Base-by-base conservation (phyloP, 2,888 invertebrate species). In the Papilio elwesi region DNA sequence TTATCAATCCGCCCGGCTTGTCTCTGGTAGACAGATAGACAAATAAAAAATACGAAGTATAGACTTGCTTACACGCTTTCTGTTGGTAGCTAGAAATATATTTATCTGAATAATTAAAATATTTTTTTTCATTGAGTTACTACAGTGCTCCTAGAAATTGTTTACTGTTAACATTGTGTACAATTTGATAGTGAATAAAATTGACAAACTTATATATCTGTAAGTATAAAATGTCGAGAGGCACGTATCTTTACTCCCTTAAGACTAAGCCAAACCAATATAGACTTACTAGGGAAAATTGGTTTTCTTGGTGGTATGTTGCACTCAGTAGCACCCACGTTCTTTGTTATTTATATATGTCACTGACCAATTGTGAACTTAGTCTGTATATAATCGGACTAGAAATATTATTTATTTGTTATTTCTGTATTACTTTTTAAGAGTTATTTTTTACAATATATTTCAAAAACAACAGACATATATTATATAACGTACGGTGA, bases 251-350 rank as follows among this genome's bases (percentile, higher is more conserved):
- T 16, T 47, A 47, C 15, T 63, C 63, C 63, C 63, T 63, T 16
- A 48, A 63, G 63, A 11, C 63, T 63, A 12, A 63, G 47, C 16
- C 16, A 63, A 43, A 62, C n/a, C 16, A 10, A 48, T 63, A 63
- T 48, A 63, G 63, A 43, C 16, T 63, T 63, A 13, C 63, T 62
- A 62, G n/a, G 43, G 62, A 12, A 62, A 62, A 62, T 62, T 62
- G 62, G 43, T 47, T 62, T n/a, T 47, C 43, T 16, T 63, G 16
- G 10, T 48, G 48, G 51, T 51, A 26, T 26, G n/a, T 12, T 63
- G 16, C 15, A 47, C 63, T 63, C 16, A 47, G 48, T 43, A 47
- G 43, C n/a, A n/a, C 1, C 11, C 0, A 0, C 48, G 16, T 48
- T 63, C 9, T 47, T 55, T 11, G 13, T 63, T 63, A 47, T 47